A percentile compares a stretch with the other conserved stretches of the same genome.
Conservation (phyloP, 2,797 vertebrate species). For the Emys orbicularis region DNA sequence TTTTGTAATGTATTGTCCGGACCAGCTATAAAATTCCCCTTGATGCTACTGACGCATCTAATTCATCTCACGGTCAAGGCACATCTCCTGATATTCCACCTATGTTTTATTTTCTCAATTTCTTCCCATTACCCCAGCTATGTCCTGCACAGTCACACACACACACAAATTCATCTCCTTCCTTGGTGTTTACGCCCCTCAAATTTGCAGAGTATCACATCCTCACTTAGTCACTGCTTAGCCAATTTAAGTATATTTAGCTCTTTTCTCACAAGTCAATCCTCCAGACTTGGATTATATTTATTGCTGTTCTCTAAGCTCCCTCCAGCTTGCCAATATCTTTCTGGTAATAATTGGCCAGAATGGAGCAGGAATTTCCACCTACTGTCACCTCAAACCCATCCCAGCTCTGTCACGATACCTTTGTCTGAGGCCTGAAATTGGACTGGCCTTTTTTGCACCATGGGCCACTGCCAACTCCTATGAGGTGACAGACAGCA, state of each 20-base stretch:
- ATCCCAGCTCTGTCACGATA: not conserved
- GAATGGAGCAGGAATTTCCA: not conserved
- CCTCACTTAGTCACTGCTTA: not conserved
- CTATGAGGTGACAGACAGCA: not conserved
- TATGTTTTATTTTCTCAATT: not conserved
- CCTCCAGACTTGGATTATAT: not conserved
- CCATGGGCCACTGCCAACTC: not conserved
- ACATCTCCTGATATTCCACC: not conserved
- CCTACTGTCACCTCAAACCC: not conserved
- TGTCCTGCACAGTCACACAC: not conserved
- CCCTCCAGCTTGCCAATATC: conserved; percentile 11
- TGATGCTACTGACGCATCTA: not conserved
- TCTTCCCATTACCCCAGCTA: not conserved
- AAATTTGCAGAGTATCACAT: not conserved
- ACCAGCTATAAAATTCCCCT: not conserved
- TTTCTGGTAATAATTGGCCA: not conserved
- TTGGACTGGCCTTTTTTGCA: not conserved
- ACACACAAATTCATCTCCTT: not conserved
- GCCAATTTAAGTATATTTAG: not conserved
- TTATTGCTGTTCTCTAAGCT: not conserved
- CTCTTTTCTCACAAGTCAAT: conserved; percentile 32
- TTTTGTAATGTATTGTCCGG: not conserved
- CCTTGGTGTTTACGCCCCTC: not conserved
- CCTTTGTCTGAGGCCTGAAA: conserved; percentile 25
- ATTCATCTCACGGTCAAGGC: not conserved